Evolutionary conservation across 1,140 invertebrate species (phyloP).

Genomic region (Panagrolaimus sp.): DNA sequence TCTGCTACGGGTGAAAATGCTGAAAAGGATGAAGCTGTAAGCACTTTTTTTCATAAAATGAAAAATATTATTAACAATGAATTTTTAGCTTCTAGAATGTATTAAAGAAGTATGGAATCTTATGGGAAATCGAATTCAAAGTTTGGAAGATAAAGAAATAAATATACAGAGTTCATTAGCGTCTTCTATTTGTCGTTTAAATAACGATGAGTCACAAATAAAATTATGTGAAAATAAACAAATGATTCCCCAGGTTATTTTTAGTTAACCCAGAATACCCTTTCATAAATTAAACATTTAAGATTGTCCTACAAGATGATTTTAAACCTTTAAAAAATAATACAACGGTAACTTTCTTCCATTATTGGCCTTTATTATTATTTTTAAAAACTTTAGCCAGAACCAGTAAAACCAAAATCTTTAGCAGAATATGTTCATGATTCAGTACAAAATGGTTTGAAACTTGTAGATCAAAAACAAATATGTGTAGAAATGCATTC

Average conservation of each 20-base stretch:
- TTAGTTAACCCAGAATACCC: neutral
- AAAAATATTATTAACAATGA: neutral
- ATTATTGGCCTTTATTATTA: no score
- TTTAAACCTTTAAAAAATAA: neutral
- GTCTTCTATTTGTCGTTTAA: neutral
- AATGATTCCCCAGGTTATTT: neutral
- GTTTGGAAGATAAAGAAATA: neutral
- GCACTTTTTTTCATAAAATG: no score
- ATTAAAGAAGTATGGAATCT: neutral
- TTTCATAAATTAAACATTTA: neutral
- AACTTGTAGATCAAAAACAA: neutral
- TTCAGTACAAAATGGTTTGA: neutral
- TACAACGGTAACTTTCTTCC: neutral
- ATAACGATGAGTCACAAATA: neutral
- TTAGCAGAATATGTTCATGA: neutral
- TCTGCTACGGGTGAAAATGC: no score
- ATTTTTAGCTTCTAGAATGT: neutral
- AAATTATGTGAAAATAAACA: slow-evolving; percentile 1
- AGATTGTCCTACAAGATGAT: neutral
- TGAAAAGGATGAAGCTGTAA: no score
- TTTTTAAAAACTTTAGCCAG: neutral
- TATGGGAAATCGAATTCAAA: neutral
- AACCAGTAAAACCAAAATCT: neutral
- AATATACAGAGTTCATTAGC: neutral
- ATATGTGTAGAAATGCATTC: slow-evolving; percentile 7